Evolutionary conservation across 2,888 invertebrate genomes (phyloP), one percentile per base, ranked within the genome.

Genomic region (Polymixis lichenea): DNA sequence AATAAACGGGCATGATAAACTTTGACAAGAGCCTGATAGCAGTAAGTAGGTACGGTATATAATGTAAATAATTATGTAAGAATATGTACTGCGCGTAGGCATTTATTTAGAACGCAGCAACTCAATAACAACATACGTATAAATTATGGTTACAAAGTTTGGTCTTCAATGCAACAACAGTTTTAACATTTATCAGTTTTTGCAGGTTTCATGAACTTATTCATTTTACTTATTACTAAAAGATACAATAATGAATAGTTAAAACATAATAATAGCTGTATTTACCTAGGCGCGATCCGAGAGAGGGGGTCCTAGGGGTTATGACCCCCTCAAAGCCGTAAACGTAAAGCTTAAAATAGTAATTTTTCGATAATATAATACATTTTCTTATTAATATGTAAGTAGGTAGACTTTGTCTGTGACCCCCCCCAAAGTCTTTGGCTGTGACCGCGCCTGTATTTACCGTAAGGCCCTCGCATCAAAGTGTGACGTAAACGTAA

Each of bases 1-100:
- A 83, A 80, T 77, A 74, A 77, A 66, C 61, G 25, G 32, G 62
- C 38, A 7, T 71, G 87, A 87, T 87, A 87, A 87, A 86, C 87
- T 87, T 83, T 87, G 87, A 86, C 87, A 55, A 64, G 38, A 75
- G 68, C 19, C 43, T 53, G 83, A 84, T 84, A 84, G 15, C 22
- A 58, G 56, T 28, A 32, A 53, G 67, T 67, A 67, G 38, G 25
- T 46, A 32, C 15, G 38, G 56, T 53, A 75, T 25, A 76, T 76
- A 70, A 77, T 72, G 60, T 82, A 72, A 78, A 78, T 73, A 76
- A 56, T 73, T 64, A 64, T 55, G 22, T 78, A 64, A 78, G 25
- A 60, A 22, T 46, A 64, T 19, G 11, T 76, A 75, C 28, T 75
- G 64, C 49, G 19, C 9, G 25, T 72, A 76, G 19, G 70, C 60